Evolutionary conservation across 2,888 invertebrate genomes (phyloP).

Genomic region (Agapostemon virescens): DNA sequence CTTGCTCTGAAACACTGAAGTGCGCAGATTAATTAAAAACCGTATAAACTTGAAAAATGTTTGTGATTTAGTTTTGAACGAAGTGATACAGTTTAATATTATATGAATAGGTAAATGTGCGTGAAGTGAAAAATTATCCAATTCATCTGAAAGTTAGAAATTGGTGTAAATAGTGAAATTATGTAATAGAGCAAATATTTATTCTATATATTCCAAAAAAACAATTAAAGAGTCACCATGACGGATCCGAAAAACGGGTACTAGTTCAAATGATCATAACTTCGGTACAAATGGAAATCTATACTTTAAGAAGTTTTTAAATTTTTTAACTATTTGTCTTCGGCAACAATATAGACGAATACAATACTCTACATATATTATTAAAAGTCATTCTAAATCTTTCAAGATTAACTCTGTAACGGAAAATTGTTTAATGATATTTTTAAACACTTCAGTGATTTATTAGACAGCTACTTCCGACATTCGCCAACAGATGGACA

Average conservation of each 20-base stretch:
- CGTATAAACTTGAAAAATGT: background rate
- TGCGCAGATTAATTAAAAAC: background rate
- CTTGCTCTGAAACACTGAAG: constrained; percentile 87
- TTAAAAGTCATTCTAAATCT: no score
- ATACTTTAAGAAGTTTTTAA: no score
- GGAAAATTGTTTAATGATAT: no score
- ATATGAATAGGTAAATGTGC: background rate
- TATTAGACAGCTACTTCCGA: no score
- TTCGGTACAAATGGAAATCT: background rate
- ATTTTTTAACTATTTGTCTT: no score
- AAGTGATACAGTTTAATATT: background rate
- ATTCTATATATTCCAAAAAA: background rate
- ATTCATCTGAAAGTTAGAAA: background rate
- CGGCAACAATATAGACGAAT: no score
- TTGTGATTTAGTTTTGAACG: background rate
- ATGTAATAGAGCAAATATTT: background rate
- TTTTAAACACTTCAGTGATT: no score
- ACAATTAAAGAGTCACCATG: no score
- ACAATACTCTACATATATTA: no score
- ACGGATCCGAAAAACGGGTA: background rate
- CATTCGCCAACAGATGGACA: no score
- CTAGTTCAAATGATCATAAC: background rate
- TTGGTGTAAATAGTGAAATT: background rate
- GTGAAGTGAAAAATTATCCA: background rate
- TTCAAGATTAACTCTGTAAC: no score